Conservation (phyloP, 2,113 vertebrate species). For the Chinchilla lanigera region DNA sequence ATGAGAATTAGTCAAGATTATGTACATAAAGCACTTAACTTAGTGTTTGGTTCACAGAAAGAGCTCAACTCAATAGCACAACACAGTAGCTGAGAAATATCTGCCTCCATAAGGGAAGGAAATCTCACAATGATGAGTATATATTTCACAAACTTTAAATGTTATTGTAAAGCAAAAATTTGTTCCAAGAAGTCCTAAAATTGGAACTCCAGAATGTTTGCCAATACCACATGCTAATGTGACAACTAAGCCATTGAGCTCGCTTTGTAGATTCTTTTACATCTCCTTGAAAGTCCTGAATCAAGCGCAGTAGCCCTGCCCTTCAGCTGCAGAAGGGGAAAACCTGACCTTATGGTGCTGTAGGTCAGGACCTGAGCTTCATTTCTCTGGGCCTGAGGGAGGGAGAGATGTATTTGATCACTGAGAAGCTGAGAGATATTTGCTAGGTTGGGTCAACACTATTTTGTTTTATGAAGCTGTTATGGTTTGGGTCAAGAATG, state of each 20-base stretch:
- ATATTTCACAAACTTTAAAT: not conserved
- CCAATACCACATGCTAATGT: not conserved
- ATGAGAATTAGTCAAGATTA: not conserved
- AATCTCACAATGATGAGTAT: not conserved
- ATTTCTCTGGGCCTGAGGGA: not conserved
- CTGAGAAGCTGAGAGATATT: not conserved
- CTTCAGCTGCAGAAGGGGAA: no score
- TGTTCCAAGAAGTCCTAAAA: not conserved
- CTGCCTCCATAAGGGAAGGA: not conserved
- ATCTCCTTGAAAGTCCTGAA: not conserved
- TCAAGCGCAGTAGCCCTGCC: not conserved
- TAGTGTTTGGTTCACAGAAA: not conserved
- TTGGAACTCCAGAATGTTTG: not conserved
- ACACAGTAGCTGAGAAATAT: no score
- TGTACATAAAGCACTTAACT: not conserved
- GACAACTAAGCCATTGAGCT: not conserved
- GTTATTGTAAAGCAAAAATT: not conserved
- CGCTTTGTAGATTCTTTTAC: not conserved
- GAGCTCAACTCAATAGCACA: not conserved
- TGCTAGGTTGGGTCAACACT: not conserved
- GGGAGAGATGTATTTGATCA: not conserved
- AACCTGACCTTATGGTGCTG: not conserved
- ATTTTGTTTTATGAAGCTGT: not conserved
- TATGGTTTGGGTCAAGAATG: not conserved
- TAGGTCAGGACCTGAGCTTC: not conserved